Percentiles rank a stretch among this genome's conserved stretches.
Conservation (phyloP, 2,113 vertebrate species). For the Stigmatopora nigra region DNA sequence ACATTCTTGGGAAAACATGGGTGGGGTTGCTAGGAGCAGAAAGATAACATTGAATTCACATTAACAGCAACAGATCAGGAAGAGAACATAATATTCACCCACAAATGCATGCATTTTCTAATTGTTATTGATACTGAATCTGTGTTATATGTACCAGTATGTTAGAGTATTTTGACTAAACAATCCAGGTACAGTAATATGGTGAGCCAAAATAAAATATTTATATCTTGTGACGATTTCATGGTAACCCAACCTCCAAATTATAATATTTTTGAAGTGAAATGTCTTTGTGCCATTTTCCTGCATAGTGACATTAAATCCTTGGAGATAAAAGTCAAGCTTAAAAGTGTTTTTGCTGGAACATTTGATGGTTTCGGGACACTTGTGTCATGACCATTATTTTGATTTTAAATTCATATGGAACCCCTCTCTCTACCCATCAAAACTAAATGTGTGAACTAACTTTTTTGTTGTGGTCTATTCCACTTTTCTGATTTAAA, state of each 20-base stretch:
- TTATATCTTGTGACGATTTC: neutral
- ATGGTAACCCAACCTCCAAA: neutral
- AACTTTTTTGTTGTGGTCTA: neutral
- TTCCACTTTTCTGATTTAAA: neutral
- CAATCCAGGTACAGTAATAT: neutral
- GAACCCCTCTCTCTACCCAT: no score
- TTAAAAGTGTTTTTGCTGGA: neutral
- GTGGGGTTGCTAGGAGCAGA: constrained; percentile 16
- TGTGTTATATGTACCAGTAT: neutral
- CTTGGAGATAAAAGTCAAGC: neutral
- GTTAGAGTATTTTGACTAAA: neutral
- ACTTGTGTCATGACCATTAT: no score
- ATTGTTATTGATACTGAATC: no score
- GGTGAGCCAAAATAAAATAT: neutral
- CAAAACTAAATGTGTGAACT: neutral
- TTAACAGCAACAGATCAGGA: neutral
- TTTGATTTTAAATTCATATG: no score
- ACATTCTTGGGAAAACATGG: constrained; percentile 12
- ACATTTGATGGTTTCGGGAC: no score
- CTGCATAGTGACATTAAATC: neutral
- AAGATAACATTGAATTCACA: neutral
- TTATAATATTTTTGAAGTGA: neutral
- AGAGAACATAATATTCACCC: neutral
- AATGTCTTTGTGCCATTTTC: neutral
- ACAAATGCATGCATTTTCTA: neutral